Evolutionary conservation across 2,113 vertebrate species (phyloP), one percentile per base, ranked within the genome.

Genomic region (Bagarius yarrelli): DNA sequence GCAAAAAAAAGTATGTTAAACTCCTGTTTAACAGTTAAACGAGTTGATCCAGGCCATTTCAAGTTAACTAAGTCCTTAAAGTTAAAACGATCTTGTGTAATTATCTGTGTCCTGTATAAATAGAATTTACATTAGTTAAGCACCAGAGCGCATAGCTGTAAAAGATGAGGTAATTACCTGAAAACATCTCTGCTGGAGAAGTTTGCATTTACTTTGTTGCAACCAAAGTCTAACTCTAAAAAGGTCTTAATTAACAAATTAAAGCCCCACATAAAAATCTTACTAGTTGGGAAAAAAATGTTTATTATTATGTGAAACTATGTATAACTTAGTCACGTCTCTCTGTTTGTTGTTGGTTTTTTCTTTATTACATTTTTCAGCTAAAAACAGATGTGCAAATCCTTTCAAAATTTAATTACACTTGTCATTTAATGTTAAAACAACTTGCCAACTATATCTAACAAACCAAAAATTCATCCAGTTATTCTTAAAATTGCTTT

Each of bases 61-160:
- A 50, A 63, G 59, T 63, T 63, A 40, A 78, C 27, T 66, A 32
- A 63, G 66, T 73, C 12, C 50, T 32, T 73, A 78, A 78, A 66
- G 23, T 76, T 47, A 40, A 66, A 77, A 66, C 44, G 6, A 63
- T 63, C 27, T 11, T 40, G 73, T 70, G 63, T 82, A 69, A 82
- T 69, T 76, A 56, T 75, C 81, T 82, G 81, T 82, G 73, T 77
- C 55, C 30, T 59, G 55, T 60, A 69, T 82, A 56, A 57, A 77
- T 47, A 52, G 53, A 15, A 56, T 81, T 81, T 81, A 74, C 63
- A 76, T 69, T 76, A 81, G n/a, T 63, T 32, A 47, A 67, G 72
- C 52, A 69, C 60, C 25, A 12, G 40, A n/a, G 73, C 76, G 5
- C 55, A 60, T 25, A 69, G 73, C 23, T 52, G n/a, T 76, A 70